Percentiles rank a stretch among this genome's conserved stretches.
phyloP scores from a whole-genome alignment of 2,797 vertebrate genomes.

The Falco columbarius region DNA sequence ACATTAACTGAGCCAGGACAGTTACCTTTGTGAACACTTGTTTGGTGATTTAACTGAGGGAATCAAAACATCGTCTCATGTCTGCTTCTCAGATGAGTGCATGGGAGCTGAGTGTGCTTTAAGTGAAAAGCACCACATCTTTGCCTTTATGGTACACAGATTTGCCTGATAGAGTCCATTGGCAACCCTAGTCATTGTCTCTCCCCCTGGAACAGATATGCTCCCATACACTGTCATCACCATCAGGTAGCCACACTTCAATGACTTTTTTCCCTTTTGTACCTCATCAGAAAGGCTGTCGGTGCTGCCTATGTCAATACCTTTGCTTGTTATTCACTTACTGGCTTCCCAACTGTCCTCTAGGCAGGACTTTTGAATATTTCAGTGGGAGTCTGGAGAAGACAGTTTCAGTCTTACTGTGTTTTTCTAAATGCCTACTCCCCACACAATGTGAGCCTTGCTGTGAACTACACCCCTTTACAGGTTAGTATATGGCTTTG shows the following conservation, averaged over 20 bases:
- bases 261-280: not conserved
- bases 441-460: accelerated
- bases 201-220: not conserved
- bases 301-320: not conserved
- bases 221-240: not conserved
- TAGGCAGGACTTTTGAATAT: not conserved
- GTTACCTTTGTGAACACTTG: not conserved
- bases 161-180: not conserved
- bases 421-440: not conserved
- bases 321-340: not conserved
- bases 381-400: accelerated
- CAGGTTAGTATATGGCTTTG: not conserved
- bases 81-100: not conserved
- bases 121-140: not conserved
- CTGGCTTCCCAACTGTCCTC: not conserved
- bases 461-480: not conserved
- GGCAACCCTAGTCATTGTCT: not conserved
- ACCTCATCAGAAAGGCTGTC: not conserved
- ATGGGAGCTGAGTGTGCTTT: not conserved
- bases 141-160: not conserved
- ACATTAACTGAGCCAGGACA: not conserved
- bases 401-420: accelerated
- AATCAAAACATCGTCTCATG: accelerated
- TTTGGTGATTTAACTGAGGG: not conserved
- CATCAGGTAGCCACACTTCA: not conserved